A percentile compares a stretch with the other conserved stretches of the same genome.
These are phyloP conservation scores for Talpa occidentalis DNA, from an alignment of 2,113 vertebrate species.

Conservation along the genomic window DNA sequence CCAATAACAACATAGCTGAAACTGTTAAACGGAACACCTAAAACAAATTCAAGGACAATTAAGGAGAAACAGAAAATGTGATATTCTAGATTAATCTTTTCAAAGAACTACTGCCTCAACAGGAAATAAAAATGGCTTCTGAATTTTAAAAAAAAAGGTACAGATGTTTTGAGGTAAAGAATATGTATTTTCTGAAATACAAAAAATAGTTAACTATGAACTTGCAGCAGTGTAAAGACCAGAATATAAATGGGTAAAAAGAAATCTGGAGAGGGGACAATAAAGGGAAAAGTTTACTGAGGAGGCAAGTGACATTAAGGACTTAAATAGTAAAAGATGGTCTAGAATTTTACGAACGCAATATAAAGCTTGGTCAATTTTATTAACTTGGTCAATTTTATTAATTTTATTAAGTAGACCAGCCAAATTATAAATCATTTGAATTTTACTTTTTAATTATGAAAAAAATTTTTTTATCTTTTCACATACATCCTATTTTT, in stretches of 20 bases:
- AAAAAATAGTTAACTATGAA: not conserved
- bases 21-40: not conserved
- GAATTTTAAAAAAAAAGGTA: not conserved
- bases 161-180: not conserved
- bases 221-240: not conserved
- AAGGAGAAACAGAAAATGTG: not conserved
- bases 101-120: not conserved
- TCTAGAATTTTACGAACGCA: not conserved
- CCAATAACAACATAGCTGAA: not conserved
- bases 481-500: slow-evolving; percentile 63
- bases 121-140: slow-evolving; percentile 1
- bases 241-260: not conserved
- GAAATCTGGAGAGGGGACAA: not conserved
- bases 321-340: not conserved
- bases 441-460: slow-evolving; percentile 70
- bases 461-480: slow-evolving; percentile 82
- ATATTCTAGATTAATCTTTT: slow-evolving; percentile 23
- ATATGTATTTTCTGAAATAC: not conserved
- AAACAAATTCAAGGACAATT: slow-evolving; percentile 3
- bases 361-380: not conserved
- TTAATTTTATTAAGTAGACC: not conserved
- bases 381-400: slow-evolving; percentile 11
- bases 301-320: not conserved
- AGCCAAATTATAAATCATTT: not conserved
- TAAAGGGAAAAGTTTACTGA: not conserved